Conservation (phyloP, 1,140 invertebrate species). For the Dolichoris vasculosae region DNA sequence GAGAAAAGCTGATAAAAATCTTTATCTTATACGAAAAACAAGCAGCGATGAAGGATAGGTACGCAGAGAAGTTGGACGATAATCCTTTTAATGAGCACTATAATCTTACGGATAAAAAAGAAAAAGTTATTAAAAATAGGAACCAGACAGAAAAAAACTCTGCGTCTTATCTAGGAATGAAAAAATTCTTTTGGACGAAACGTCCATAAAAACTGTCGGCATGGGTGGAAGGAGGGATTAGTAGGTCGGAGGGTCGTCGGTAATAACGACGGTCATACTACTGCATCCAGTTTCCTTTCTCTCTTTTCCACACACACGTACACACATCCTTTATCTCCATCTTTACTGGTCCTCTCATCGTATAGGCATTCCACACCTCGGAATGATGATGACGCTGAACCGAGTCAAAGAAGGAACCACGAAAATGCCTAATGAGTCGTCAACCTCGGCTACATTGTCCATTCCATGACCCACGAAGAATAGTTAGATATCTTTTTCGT, state of each 20-base stretch:
- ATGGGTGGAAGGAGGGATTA: neutral
- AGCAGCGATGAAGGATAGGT: neutral
- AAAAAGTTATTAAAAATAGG: neutral
- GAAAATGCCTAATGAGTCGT: slow-evolving; percentile 66
- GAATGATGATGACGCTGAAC: slow-evolving; percentile 51
- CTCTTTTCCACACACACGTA: slow-evolving; percentile 42
- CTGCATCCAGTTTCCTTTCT: neutral
- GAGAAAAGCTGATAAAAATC: slow-evolving; percentile 3
- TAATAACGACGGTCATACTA: neutral
- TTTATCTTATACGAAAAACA: neutral
- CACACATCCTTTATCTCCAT: slow-evolving; percentile 41
- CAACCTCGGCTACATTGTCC: slow-evolving; percentile 52
- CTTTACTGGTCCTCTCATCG: slow-evolving; percentile 38
- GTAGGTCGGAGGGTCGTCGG: neutral
- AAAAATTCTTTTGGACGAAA: neutral
- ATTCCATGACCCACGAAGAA: neutral
- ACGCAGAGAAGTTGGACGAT: neutral
- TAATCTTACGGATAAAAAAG: neutral
- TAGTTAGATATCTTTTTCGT: neutral
- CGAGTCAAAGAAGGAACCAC: slow-evolving; percentile 60
- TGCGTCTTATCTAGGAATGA: too few relatives aligned
- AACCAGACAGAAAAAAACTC: too few relatives aligned
- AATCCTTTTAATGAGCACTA: neutral
- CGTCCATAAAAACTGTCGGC: neutral
- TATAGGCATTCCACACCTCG: slow-evolving; percentile 58